Evolutionary conservation across 2,888 invertebrate genomes (phyloP), one percentile per base, ranked within the genome.

Genomic region (Molorchus minor): DNA sequence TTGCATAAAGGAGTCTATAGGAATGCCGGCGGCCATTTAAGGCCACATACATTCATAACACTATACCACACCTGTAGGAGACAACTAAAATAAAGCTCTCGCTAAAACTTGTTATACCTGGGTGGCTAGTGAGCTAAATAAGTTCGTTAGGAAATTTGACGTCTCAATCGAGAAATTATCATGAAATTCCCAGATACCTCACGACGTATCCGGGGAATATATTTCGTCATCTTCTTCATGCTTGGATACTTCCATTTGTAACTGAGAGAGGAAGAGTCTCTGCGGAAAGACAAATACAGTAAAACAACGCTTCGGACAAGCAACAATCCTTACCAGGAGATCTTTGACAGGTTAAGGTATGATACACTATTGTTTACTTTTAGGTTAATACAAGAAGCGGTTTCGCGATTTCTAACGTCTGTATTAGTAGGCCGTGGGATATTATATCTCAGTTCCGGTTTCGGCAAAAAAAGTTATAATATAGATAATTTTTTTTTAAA

Each of bases 351-450:
- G 49, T 62, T 72, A 61, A 73, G 65, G 67, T 73, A 73, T 69
- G 73, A 73, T 68, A 64, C 70, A 54, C 72, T 67, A 72, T 74
- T 74, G 74, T 74, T 74, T 60, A 62, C 63, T 71, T 68, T 68
- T 64, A 63, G 67, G 67, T 71, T 70, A 71, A 74, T 72, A 67
- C 72, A 70, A 74, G 72, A 65, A 74, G 72, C 65, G 46, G 65
- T 67, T 59, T 57, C 52, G 54, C 65, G 69, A 69, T 71, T 72
- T 72, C 72, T 74, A 71, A 71, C 68, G 71, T 69, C 70, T 69
- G 69, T 70, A 72, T 72, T 71, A 72, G 71, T 72, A 61, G 70
- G 60, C 64, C 72, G 70, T 72, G 73, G 70, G 72, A 73, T 63
- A 65, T 56, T 61, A 61, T 61, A n/a, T n/a, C n/a, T 62, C 54